Base-by-base conservation (phyloP, 2,888 invertebrate species). In the Drosophila atroscutellata region DNA sequence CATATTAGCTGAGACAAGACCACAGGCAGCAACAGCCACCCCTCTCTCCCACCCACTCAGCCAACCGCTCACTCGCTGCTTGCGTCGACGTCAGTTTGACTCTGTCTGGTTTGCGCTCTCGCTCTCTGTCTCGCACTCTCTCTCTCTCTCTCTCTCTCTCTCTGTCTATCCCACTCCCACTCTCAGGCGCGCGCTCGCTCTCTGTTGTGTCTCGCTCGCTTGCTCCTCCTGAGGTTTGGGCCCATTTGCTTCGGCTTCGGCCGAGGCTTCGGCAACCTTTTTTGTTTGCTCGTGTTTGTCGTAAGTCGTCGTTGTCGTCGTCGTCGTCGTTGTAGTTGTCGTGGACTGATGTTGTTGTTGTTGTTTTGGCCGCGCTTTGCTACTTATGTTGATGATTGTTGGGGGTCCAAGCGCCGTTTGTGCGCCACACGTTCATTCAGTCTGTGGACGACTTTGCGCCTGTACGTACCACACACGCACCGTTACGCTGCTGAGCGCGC, bases 391-490 rank as follows among this genome's bases (percentile, higher is more conserved):
- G 80, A 80, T 87, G 86, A 83, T 78, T 85, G 82, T 91, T 90
- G 85, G 90, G 89, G 87, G 91, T 88, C 91, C 88, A 81, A 87
- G 90, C 90, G 90, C 88, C 86, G 82, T 86, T 83, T 79, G 85
- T 86, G 88, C 89, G 90, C 89, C 90, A 78, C 89, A 83, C 90
- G 89, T 89, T 86, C 86, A 84, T 92, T 92, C 91, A 91, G 92
- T 92, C 92, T 91, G 86, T 92, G 89, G 89, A 91, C 91, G 90
- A 91, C 91, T 90, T 91, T 91, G 90, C 90, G 92, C 90, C 89
- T 89, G 91, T 91, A 86, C 91, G 91, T 89, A 90, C 89, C 83
- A 88, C 81, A 83, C 84, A 83, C 88, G 86, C 81, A 81, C 80
- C 77, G 77, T 77, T 73, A 72, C 85, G 80, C 80, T 72, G 55